phyloP scores from a whole-genome alignment of 2,888 invertebrate genomes.

The Agriopis leucophaearia region DNA sequence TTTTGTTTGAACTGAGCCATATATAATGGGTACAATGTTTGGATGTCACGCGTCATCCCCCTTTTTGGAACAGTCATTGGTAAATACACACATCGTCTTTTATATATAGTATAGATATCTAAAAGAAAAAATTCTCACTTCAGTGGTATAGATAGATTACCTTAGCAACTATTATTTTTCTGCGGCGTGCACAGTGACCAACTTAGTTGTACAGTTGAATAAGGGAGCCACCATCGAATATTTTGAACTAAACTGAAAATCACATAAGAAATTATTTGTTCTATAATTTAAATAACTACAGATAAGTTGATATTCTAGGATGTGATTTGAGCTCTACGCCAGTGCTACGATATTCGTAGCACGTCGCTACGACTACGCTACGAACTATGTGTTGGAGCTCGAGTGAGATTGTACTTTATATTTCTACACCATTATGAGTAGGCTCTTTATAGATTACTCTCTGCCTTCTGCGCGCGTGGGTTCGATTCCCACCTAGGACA shows the following conservation, averaged over 20 bases:
- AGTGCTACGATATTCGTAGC: slow-evolving; percentile 56
- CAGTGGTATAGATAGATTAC: too few species aligned
- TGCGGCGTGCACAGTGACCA: background rate
- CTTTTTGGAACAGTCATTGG: too few species aligned
- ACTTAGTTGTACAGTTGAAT: too few species aligned
- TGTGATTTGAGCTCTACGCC: slow-evolving; percentile 27
- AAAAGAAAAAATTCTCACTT: too few species aligned
- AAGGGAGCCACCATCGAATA: background rate
- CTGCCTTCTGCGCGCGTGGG: too few species aligned
- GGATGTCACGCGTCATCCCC: too few species aligned
- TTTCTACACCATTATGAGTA: background rate
- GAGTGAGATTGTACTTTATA: slow-evolving; percentile 3
- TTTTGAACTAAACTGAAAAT: background rate
- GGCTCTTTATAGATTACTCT: background rate
- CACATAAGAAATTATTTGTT: background rate
- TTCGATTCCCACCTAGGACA: too few species aligned
- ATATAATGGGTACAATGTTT: too few species aligned
- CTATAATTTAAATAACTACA: background rate
- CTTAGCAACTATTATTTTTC: background rate
- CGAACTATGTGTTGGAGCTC: slow-evolving; percentile 21
- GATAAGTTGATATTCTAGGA: background rate
- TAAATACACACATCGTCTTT: too few species aligned
- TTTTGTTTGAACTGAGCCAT: too few species aligned
- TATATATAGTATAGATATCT: too few species aligned
- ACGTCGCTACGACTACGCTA: slow-evolving; percentile 47